phyloP scores from a whole-genome alignment of 30 jellyfish, hydroid and myxozoan species.

The Sanderia malayensis region DNA sequence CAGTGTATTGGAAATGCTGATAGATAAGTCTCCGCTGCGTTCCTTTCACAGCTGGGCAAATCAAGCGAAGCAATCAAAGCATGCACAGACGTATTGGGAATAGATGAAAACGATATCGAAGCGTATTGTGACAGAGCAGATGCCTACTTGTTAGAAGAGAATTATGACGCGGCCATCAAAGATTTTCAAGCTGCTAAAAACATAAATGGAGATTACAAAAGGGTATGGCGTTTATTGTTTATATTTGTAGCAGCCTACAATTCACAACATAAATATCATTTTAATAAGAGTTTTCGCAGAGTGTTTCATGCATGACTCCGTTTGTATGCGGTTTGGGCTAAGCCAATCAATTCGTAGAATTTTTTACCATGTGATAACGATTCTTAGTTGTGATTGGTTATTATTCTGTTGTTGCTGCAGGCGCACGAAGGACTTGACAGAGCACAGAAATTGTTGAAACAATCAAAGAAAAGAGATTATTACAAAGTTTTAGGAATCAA shows the following conservation, averaged over 20 bases:
- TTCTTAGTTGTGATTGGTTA: too few species aligned
- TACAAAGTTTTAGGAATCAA: slow-evolving; percentile 79
- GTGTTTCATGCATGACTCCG: too few species aligned
- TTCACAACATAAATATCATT: too few species aligned
- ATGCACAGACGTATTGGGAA: slow-evolving; percentile 79
- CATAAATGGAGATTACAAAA: slow-evolving; percentile 75
- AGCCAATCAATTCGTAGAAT: too few species aligned
- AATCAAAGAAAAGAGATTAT: slow-evolving; percentile 85
- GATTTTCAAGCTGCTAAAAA: slow-evolving; percentile 91
- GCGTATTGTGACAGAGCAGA: slow-evolving; percentile 95
- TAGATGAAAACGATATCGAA: slow-evolving; percentile 76
- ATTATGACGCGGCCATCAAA: slow-evolving; percentile 79
- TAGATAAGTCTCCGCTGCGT: too few species aligned
- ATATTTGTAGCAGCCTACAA: too few species aligned
- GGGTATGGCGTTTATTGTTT: too few species aligned
- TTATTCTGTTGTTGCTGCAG: slow-evolving; percentile 33
- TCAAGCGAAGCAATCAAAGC: slow-evolving; percentile 76
- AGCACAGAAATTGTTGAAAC: slow-evolving; percentile 72
- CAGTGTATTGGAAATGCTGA: too few species aligned
- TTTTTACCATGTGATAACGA: too few species aligned
- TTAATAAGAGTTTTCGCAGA: too few species aligned
- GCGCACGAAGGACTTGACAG: slow-evolving; percentile 86
- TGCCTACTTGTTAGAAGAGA: slow-evolving; percentile 83
- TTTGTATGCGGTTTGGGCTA: too few species aligned
- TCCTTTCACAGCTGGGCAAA: slow-evolving; percentile 46